These are phyloP conservation scores for Oenanthe oenanthe DNA, from an alignment of 2,113 vertebrate genomes.

Conservation along the genomic window DNA sequence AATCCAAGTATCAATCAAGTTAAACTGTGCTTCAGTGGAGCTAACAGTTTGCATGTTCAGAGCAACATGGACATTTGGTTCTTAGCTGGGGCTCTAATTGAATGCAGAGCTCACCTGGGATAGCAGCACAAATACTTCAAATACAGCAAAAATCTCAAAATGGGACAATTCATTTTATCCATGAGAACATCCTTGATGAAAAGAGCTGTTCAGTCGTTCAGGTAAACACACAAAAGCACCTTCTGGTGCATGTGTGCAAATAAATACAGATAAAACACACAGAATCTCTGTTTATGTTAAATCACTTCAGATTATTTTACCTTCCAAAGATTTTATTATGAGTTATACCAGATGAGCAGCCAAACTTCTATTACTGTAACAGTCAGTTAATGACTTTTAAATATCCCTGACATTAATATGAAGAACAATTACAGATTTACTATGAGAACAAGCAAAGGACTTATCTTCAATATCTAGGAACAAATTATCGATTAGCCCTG, in stretches of 20 bases:
- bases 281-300: not conserved
- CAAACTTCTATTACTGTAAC: not conserved
- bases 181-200: not conserved
- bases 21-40: constrained; percentile 33
- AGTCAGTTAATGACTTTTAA: not conserved
- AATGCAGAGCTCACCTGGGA: constrained; percentile 13
- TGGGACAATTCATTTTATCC: not conserved
- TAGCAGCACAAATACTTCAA: not conserved
- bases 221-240: not conserved
- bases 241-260: not conserved
- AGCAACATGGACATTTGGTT: not conserved
- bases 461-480: not conserved
- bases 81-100: constrained; percentile 12
- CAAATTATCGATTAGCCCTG: not conserved
- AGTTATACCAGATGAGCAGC: not conserved
- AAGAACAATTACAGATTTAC: not conserved
- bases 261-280: not conserved
- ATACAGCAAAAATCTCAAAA: not conserved
- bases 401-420: not conserved
- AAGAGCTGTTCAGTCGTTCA: not conserved
- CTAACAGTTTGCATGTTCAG: not conserved
- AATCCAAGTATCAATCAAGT: constrained; percentile 71
- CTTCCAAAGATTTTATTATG: not conserved
- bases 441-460: not conserved
- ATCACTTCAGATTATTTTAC: not conserved